Conservation (phyloP, 2,113 vertebrate species). For the Edolisoma coerulescens region DNA sequence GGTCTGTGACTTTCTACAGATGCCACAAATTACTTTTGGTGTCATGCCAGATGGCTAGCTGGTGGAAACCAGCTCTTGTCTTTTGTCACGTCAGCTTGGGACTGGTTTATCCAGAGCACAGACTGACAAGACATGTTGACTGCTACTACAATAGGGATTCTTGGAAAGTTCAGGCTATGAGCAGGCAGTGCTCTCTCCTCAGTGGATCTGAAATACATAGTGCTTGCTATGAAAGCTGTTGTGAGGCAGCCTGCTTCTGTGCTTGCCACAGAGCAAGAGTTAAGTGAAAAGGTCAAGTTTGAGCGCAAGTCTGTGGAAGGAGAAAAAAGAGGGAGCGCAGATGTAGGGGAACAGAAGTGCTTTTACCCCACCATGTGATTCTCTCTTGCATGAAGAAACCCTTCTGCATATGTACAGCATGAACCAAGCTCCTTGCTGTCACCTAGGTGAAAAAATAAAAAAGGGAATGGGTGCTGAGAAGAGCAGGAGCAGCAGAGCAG, state of each 20-base stretch:
- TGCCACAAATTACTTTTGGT: neutral
- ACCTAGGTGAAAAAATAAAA: neutral
- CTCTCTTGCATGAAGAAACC: neutral
- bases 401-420: neutral
- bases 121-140: fast-evolving
- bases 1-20: neutral
- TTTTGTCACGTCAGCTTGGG: neutral
- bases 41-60: neutral
- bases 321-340: neutral
- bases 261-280: neutral
- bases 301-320: neutral
- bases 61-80: neutral
- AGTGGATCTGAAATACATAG: neutral
- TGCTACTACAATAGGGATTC: neutral
- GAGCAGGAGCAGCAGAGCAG: neutral
- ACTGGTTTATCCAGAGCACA: neutral
- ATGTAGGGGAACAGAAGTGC: neutral
- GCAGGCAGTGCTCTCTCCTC: neutral
- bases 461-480: neutral
- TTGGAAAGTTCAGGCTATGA: neutral
- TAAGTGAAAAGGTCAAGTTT: neutral
- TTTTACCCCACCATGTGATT: neutral
- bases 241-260: neutral
- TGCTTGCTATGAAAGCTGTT: fast-evolving
- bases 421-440: neutral